A percentile compares a stretch with the other conserved stretches of the same genome.
phyloP scores from a whole-genome alignment of 2,113 vertebrate species.

The Dasypus novemcinctus region DNA sequence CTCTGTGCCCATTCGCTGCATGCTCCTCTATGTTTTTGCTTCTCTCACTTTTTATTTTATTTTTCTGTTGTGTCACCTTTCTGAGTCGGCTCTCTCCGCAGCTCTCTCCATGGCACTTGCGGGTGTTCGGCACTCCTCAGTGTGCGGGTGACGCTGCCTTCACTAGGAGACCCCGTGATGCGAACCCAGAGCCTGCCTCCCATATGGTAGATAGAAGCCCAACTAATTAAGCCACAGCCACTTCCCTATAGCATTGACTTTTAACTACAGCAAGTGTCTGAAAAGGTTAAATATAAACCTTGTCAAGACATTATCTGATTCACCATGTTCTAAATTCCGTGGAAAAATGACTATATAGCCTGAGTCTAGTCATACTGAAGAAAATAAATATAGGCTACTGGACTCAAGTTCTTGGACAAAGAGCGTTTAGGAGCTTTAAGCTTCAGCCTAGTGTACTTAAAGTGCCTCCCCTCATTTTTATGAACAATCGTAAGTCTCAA shows the following conservation, averaged over 20 bases:
- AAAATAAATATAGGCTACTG: not conserved
- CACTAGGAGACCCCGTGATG: too few species aligned
- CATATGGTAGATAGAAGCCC: too few species aligned
- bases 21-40: too few species aligned
- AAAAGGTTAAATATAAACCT: not conserved
- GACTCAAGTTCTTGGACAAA: not conserved
- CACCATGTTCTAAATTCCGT: not conserved
- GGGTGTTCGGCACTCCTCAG: too few species aligned
- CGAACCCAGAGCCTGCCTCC: too few species aligned
- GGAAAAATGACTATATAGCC: not conserved
- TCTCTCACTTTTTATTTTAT: too few species aligned
- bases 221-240: too few species aligned
- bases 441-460: not conserved
- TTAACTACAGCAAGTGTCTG: not conserved
- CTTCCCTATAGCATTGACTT: not conserved
- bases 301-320: not conserved
- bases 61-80: too few species aligned
- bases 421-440: not conserved
- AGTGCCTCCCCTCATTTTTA: not conserved
- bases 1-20: too few species aligned
- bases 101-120: too few species aligned
- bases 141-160: too few species aligned
- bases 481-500: not conserved
- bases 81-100: too few species aligned
- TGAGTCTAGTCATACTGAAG: not conserved